Conservation (phyloP, 2,888 invertebrate genomes). For the Luffia ferchaultella region DNA sequence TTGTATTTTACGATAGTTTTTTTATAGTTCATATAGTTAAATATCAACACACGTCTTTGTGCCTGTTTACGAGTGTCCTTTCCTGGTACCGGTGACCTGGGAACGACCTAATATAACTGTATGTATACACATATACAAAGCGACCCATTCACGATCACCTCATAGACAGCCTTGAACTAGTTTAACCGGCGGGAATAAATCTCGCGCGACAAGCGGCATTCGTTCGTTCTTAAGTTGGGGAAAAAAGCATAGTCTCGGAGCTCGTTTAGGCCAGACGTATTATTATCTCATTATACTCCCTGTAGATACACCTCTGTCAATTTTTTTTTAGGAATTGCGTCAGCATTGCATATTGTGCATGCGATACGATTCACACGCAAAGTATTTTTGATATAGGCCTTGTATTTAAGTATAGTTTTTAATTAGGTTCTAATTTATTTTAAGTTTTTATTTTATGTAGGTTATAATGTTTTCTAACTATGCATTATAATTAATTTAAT, state of each 20-base stretch:
- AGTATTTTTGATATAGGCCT: constrained; percentile 39
- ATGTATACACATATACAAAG: no score
- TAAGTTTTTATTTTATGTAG: no score
- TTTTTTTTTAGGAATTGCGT: constrained; percentile 17
- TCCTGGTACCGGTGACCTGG: constrained; percentile 32
- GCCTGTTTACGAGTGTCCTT: background rate
- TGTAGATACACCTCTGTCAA: constrained; percentile 14
- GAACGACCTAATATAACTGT: no score
- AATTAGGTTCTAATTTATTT: no score
- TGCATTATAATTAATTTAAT: no score
- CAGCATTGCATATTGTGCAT: constrained; percentile 13
- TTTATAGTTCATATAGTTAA: no score
- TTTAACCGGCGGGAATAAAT: constrained; percentile 48
- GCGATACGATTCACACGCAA: constrained; percentile 34
- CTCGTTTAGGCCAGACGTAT: constrained; percentile 51
- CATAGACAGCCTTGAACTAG: constrained; percentile 54
- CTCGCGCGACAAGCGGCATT: constrained; percentile 24
- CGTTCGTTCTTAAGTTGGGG: background rate
- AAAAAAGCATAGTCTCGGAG: constrained; percentile 13
- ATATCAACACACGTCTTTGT: no score
- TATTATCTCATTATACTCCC: constrained; percentile 53
- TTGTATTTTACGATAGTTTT: no score
- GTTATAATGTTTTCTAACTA: no score
- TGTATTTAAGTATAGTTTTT: no score
- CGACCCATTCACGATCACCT: constrained; percentile 46